Base-by-base conservation (phyloP, 2,888 invertebrate species). In the Dolomedes plantarius region DNA sequence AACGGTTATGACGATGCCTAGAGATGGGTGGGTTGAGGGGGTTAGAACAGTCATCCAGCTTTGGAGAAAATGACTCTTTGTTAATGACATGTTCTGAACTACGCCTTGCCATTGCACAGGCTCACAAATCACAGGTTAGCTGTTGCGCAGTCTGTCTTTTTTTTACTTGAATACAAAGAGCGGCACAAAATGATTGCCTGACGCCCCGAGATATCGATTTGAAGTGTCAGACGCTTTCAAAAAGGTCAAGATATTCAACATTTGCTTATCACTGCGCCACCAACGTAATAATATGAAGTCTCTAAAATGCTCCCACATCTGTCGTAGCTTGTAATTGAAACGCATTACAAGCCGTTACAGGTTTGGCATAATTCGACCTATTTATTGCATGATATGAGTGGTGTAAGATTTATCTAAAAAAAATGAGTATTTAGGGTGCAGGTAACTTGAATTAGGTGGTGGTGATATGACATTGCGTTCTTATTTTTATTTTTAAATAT, bases 41-140 rank as follows among this genome's bases (percentile, higher is more conserved):
- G 9, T 9, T 9, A 36, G 9, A 36, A 36, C n/a, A 16, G 46
- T 27, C 62, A 62, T 62, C 11, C 28, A 41, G 1, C 36, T 69
- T 50, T 31, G 28, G 19, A n/a, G 19, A 36, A 13, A 56, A 32
- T 6, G 67, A 56, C 28, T 23, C 28, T 16, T 32, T 67, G 46
- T 28, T 56, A 79, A 80, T 80, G 72, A 80, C 67, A 50, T 41
- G 72, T 80, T 73, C 67, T 16, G 27, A 23, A 32, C 67, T 67
- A 65, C 72, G 67, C 79, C 79, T 65, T 31, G 28, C 79, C 31
- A 65, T 73, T 73, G 80, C 9, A 80, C 29, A 67, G 41, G 27
- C 79, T 73, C 41, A 9, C 27, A 72, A 80, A 73, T 67, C 46
- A n/a, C 11, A 7, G 39, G 39, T 39, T 65, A 46, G 67, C 3